phyloP scores from a whole-genome alignment of 1,140 invertebrate genomes.

The Wiebesia pumilae region DNA sequence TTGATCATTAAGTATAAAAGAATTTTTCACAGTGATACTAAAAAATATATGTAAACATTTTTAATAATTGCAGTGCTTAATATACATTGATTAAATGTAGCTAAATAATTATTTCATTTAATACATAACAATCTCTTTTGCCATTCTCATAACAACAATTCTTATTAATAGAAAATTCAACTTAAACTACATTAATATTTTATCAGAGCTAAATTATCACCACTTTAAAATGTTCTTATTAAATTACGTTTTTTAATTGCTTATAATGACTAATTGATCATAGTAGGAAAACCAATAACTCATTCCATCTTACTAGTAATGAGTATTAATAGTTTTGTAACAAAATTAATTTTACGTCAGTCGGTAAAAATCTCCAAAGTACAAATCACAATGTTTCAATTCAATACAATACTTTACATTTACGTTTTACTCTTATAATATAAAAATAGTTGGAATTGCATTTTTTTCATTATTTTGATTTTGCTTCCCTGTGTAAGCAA shows the following conservation, averaged over 20 bases:
- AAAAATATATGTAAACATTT: constrained; percentile 32
- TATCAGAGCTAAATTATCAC: constrained; percentile 10
- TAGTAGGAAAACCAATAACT: constrained; percentile 35
- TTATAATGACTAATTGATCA: constrained; percentile 40
- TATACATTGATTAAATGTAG: constrained; percentile 27
- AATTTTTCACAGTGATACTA: background rate
- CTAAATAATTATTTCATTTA: constrained; percentile 50
- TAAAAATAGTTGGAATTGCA: constrained; percentile 46
- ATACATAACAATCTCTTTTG: constrained; percentile 46
- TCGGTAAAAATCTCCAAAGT: constrained; percentile 47
- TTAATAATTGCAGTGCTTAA: constrained; percentile 28
- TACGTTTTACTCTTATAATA: constrained; percentile 27
- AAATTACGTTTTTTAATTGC: constrained; percentile 45
- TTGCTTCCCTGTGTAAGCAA: background rate
- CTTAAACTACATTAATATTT: constrained; percentile 34
- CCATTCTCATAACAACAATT: constrained; percentile 41
- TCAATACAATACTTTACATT: constrained; percentile 23
- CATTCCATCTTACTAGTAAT: constrained; percentile 34
- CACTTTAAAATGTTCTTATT: constrained; percentile 29
- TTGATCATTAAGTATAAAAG: constrained; percentile 23
- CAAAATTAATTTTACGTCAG: constrained; percentile 44
- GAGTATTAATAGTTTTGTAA: constrained; percentile 47
- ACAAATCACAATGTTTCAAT: constrained; percentile 38
- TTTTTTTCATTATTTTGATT: constrained; percentile 21
- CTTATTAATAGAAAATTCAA: constrained; percentile 36